Evolutionary conservation across 1,140 invertebrate species (phyloP), one percentile per base, ranked within the genome.

Genomic region (Scaptomyza montana): DNA sequence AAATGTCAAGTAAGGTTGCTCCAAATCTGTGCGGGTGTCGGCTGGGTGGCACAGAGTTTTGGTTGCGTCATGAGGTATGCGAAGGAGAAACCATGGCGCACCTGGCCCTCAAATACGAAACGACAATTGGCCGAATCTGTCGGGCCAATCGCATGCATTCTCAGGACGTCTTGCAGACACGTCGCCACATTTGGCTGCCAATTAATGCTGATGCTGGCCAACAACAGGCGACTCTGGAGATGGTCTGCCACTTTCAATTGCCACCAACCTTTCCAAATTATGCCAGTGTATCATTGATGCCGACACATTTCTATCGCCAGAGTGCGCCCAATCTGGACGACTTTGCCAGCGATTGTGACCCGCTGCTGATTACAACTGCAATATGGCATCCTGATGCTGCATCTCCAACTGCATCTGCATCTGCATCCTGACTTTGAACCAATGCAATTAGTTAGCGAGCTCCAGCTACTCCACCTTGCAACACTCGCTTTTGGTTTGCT

Each of bases 91-190:
- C 80, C 0, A 54, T 85, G 74, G 50, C 51, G 2, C 57, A 54
- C 3, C 33, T 85, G 62, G 80, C 80, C 2, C 41, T 85, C 3
- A 77, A 65, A 25, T 74, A 77, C 6, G 63, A 71, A 5, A 85
- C 68, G 7, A 85, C 77, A 13, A 68, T 77, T 19, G 80, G 77
- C 0, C n/a, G 51, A 5, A 56, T 85, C 3, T 68, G 74, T 45
- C 69, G 77, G 7, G 80, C 59, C 13, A 85, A 85, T 64, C 69
- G 80, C 16, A 64, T 85, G 80, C 74, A 80, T 12, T 47, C 62
- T 3, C 77, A 61, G 73, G 80, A 84, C 46, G 39, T 85, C 1
- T 49, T 70, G n/a, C 73, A 74, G 68, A 60, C 69, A 19, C 77
- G 69, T 13, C 54, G 30, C 6, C 30, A 66, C 9, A 60, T 85